Conservation (phyloP, 2,888 invertebrate species). For the Tachina lurida region DNA sequence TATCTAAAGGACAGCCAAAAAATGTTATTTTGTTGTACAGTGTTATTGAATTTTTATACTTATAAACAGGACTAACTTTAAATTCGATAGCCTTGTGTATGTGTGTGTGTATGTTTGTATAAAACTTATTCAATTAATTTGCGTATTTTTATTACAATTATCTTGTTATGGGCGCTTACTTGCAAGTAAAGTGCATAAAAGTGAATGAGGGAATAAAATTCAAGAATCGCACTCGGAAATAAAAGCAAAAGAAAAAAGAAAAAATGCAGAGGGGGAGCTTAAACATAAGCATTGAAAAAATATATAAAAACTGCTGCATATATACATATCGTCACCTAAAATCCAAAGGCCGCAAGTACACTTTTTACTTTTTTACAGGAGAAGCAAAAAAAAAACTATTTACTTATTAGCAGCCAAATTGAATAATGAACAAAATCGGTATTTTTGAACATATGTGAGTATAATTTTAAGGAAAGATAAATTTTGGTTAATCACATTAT, state of each 20-base stretch:
- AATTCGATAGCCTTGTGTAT: neutral
- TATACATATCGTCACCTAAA: too few species aligned
- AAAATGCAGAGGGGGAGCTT: slow-evolving; percentile 22
- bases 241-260: slow-evolving; percentile 28
- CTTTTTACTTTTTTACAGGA: too few species aligned
- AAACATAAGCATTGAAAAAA: slow-evolving; percentile 15
- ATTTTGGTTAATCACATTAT: too few species aligned
- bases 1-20: too few species aligned
- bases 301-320: neutral
- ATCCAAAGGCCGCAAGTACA: too few species aligned
- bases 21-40: too few species aligned
- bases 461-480: too few species aligned
- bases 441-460: too few species aligned
- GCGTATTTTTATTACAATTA: slow-evolving; percentile 71
- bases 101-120: neutral
- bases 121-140: slow-evolving; percentile 65
- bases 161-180: slow-evolving; percentile 66
- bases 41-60: neutral
- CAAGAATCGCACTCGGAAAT: slow-evolving; percentile 27
- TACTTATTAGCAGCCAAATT: too few species aligned
- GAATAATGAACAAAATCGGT: too few species aligned
- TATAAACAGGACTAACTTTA: neutral
- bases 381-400: too few species aligned
- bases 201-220: slow-evolving; percentile 41
- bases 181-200: slow-evolving; percentile 46